Conservation (phyloP, 2,888 invertebrate species). For the Rhagium mordax region DNA sequence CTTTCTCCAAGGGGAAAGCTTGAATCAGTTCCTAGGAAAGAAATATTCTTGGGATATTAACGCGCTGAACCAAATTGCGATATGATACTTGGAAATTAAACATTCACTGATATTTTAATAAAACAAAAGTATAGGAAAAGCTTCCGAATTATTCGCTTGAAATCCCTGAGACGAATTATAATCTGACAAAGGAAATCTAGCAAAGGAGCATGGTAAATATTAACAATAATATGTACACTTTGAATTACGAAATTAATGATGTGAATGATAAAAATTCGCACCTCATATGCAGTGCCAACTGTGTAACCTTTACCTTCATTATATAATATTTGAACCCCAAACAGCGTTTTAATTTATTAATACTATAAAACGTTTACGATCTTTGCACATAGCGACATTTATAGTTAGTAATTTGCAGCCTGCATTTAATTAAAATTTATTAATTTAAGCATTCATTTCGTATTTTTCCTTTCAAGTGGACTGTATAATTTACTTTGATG, state of each 20-base stretch:
- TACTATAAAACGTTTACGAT: conserved; percentile 11
- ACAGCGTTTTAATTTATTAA: conserved; percentile 5
- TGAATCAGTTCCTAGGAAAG: too few species aligned
- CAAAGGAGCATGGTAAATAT: too few species aligned
- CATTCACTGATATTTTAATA: too few species aligned
- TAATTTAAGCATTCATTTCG: background rate
- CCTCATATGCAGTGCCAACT: background rate
- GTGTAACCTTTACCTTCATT: conserved; percentile 11
- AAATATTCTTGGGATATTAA: too few species aligned
- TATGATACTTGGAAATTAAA: too few species aligned
- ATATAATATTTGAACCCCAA: conserved; percentile 12
- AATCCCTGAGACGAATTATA: too few species aligned
- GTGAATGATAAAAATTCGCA: conserved; percentile 1
- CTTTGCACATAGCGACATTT: background rate
- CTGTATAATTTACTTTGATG: background rate
- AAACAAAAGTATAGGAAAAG: too few species aligned
- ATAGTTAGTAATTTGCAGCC: conserved; percentile 5
- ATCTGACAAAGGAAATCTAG: too few species aligned
- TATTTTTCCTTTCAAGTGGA: conserved; percentile 6
- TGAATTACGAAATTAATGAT: background rate
- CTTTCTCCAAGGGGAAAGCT: too few species aligned
- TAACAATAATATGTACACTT: background rate
- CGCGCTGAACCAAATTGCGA: too few species aligned
- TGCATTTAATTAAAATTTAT: conserved; percentile 13
- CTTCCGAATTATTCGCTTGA: too few species aligned